Percentiles rank a stretch among this genome's conserved stretches.
These are phyloP conservation scores for Dendrolimus houi DNA, from an alignment of 2,888 invertebrate species.

Conservation along the genomic window DNA sequence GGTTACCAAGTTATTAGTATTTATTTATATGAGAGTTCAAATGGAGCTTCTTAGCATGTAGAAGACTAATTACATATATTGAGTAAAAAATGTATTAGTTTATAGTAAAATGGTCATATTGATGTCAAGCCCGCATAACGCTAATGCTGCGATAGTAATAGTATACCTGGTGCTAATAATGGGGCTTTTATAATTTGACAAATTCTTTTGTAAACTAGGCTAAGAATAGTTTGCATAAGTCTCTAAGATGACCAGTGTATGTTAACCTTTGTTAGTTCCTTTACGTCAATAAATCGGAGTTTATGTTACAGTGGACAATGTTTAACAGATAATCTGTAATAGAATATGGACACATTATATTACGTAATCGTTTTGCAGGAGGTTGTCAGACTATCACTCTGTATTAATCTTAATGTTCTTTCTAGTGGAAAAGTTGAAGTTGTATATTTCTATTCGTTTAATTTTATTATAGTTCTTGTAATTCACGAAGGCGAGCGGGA, in stretches of 20 bases:
- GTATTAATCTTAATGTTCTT: too few relatives aligned
- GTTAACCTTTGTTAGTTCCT: not conserved
- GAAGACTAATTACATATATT: too few relatives aligned
- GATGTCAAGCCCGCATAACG: not conserved
- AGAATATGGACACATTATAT: not conserved
- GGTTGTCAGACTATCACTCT: too few relatives aligned
- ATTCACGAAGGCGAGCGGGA: too few relatives aligned
- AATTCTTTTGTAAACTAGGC: not conserved
- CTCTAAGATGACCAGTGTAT: not conserved
- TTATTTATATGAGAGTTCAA: too few relatives aligned
- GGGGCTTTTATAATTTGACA: not conserved
- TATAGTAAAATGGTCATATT: not conserved
- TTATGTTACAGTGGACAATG: not conserved
- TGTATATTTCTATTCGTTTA: too few relatives aligned
- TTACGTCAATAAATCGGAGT: not conserved
- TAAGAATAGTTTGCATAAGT: not conserved
- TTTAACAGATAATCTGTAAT: not conserved
- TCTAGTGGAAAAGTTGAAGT: too few relatives aligned
- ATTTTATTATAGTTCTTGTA: too few relatives aligned
- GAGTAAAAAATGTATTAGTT: not conserved
- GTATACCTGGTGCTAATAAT: not conserved
- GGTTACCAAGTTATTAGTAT: too few relatives aligned
- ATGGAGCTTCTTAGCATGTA: too few relatives aligned
- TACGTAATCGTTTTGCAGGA: too few relatives aligned
- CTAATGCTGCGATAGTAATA: not conserved